Conservation (phyloP, 2,113 vertebrate species). For the Reinhardtius hippoglossoides region DNA sequence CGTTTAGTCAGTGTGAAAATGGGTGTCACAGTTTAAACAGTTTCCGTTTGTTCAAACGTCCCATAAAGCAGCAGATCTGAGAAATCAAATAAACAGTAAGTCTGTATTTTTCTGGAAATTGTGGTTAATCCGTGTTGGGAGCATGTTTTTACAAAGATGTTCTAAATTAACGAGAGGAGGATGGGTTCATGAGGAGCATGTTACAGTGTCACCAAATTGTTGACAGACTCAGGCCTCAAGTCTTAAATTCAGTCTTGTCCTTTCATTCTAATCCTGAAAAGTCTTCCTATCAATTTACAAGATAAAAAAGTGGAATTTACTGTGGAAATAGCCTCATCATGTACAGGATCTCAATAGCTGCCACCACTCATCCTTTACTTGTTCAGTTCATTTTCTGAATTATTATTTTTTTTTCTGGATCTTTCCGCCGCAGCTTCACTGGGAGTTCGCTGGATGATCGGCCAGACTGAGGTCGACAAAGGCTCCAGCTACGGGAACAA, state of each 20-base stretch:
- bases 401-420: background rate
- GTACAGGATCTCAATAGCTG: too few relatives aligned
- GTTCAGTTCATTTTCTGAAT: background rate
- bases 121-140: slow-evolving; percentile 4
- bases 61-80: slow-evolving; percentile 65
- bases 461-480: slow-evolving; percentile 93
- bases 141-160: slow-evolving; percentile 40
- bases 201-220: slow-evolving; percentile 29
- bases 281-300: background rate
- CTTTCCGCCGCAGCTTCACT: slow-evolving; percentile 84
- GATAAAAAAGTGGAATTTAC: background rate
- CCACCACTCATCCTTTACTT: background rate
- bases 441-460: slow-evolving; percentile 95
- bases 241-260: background rate
- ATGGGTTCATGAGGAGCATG: slow-evolving; percentile 15
- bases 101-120: slow-evolving; percentile 39
- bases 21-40: slow-evolving; percentile 33
- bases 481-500: slow-evolving; percentile 92
- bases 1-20: background rate
- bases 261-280: background rate
- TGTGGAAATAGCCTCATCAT: too few relatives aligned
- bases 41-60: slow-evolving; percentile 61
- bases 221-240: background rate
- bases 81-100: slow-evolving; percentile 51
- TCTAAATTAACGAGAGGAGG: slow-evolving; percentile 22